Evolutionary conservation across 2,888 invertebrate genomes (phyloP), one percentile per base, ranked within the genome.

Genomic region (Nomada goodeniana): DNA sequence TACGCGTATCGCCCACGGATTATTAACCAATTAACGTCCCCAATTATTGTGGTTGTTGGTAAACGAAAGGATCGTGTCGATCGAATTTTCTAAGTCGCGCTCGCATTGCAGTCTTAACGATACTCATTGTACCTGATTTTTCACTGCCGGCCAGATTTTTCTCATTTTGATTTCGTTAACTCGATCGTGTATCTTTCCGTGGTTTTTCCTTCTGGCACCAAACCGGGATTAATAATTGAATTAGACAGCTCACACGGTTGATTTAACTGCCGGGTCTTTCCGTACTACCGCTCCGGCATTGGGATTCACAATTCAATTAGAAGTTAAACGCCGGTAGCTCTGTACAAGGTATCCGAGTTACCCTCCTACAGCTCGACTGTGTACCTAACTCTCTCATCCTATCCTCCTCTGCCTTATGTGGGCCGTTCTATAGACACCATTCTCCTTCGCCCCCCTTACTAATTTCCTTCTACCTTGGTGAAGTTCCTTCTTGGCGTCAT

Each of bases 291-390:
- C 80, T 82, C 81, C 67, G 77, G 87, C 88, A 89, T 88, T 89
- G 90, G 91, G 88, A 90, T 91, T 90, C 89, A 89, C 90, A 89
- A 91, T 91, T 91, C 91, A 91, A 91, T 91, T 91, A 91, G 89
- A 91, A 91, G 91, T 91, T 91, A 91, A 91, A 91, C 88, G 90
- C 89, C 85, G 88, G 82, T 88, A 88, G 89, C 85, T 89, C 89
- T 88, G 85, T 89, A 89, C 89, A 87, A 88, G 89, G 85, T 88
- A 90, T 90, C 87, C 82, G 87, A 88, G 86, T 89, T 88, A 86
- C 84, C 86, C 67, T 67, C 82, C 77, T 74, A 76, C 79, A 88
- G 87, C 85, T 88, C 86, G 50, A 76, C 60, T 65, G 82, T 85
- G 77, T 83, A 82, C 78, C 71, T 72, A 74, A 79, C 84, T 85